phyloP scores from a whole-genome alignment of 2,797 vertebrate genomes.

The Tadarida brasiliensis region DNA sequence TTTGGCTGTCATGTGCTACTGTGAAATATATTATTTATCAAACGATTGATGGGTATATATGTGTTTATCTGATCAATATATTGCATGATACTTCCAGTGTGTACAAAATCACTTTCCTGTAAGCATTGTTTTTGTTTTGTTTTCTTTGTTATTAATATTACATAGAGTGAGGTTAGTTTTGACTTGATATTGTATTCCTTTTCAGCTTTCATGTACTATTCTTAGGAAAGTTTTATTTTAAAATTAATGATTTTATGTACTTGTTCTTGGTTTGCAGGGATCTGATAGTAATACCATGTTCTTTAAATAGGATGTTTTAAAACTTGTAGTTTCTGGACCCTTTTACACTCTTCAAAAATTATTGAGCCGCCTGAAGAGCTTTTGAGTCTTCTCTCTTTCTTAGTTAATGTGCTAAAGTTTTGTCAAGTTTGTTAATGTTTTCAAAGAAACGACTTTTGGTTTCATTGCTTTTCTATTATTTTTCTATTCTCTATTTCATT shows the following conservation, averaged over 20 bases:
- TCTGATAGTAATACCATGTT: not conserved
- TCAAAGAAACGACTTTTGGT: not conserved
- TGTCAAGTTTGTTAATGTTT: constrained; percentile 10
- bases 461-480: not conserved
- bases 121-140: not conserved
- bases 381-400: not conserved
- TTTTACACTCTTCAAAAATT: constrained; percentile 27
- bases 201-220: constrained; percentile 50
- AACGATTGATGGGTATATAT: not conserved
- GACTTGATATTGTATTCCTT: constrained; percentile 36
- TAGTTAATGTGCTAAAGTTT: not conserved
- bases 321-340: not conserved
- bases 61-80: not conserved
- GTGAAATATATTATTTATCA: constrained; percentile 53
- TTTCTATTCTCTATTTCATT: not conserved
- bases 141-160: constrained; percentile 9
- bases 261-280: constrained; percentile 29
- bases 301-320: constrained; percentile 55
- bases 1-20: constrained; percentile 5
- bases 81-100: not conserved
- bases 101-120: not conserved
- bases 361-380: not conserved
- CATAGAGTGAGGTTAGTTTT: constrained; percentile 33
- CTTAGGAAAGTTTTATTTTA: not conserved
- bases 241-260: not conserved